Percentiles rank a stretch among this genome's conserved stretches.
Evolutionary conservation across 1,140 invertebrate genomes (phyloP).

Genomic region (Anthonomus grandis): DNA sequence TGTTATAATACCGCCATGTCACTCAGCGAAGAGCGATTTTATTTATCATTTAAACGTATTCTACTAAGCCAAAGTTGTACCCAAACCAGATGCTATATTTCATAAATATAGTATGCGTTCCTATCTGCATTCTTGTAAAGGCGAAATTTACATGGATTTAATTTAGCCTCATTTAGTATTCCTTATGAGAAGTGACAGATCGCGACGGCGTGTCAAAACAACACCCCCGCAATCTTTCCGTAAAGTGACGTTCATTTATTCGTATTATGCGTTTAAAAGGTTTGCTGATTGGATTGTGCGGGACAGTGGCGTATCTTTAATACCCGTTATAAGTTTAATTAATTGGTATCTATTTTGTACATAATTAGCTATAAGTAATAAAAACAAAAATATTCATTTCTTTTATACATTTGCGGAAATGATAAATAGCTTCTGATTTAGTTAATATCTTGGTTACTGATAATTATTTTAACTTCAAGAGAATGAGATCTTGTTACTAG

Average conservation of each 20-base stretch:
- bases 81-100: slow-evolving; percentile 13
- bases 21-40: not conserved
- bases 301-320: not conserved
- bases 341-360: too few species aligned
- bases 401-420: too few species aligned
- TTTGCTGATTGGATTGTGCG: not conserved
- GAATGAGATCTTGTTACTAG: too few species aligned
- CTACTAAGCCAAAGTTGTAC: slow-evolving; percentile 4
- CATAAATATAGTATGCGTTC: slow-evolving; percentile 5
- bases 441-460: too few species aligned
- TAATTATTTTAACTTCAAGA: too few species aligned
- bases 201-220: slow-evolving; percentile 14
- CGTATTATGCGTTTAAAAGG: not conserved
- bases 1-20: too few species aligned
- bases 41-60: slow-evolving; percentile 11
- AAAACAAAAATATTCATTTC: too few species aligned
- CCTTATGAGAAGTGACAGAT: slow-evolving; percentile 17
- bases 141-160: slow-evolving; percentile 16
- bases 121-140: slow-evolving; percentile 17
- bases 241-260: slow-evolving; percentile 10
- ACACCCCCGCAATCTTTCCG: slow-evolving; percentile 5
- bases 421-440: too few species aligned
- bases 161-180: slow-evolving; percentile 16
- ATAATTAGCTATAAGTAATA: too few species aligned
- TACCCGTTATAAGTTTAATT: too few species aligned